These are phyloP conservation scores for Apodemia duryi DNA, from an alignment of 2,888 invertebrate genomes.

Conservation along the genomic window DNA sequence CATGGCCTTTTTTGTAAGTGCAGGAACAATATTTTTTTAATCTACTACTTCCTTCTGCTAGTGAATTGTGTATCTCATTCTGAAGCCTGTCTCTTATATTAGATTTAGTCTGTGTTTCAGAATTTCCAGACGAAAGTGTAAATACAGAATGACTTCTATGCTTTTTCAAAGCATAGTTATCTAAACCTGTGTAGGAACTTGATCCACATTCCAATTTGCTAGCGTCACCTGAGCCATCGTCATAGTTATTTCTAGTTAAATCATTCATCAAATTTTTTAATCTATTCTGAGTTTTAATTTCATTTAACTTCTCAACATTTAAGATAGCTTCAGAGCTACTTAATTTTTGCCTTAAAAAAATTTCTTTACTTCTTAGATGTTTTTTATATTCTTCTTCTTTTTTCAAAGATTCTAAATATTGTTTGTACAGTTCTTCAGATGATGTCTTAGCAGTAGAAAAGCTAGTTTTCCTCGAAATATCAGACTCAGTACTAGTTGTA, in stretches of 20 bases:
- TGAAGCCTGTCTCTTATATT: conserved; percentile 46
- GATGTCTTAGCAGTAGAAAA: conserved; percentile 48
- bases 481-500: conserved; percentile 55
- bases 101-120: conserved; percentile 45
- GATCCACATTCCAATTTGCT: conserved; percentile 61
- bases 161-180: conserved; percentile 40
- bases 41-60: conserved; percentile 41
- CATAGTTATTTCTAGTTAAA: conserved; percentile 64
- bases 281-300: conserved; percentile 44
- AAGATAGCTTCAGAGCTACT: conserved; percentile 51
- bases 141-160: conserved; percentile 68
- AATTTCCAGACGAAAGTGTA: conserved; percentile 62
- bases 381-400: conserved; percentile 61
- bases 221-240: conserved; percentile 72
- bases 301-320: conserved; percentile 39
- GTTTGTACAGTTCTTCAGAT: conserved; percentile 64
- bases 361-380: conserved; percentile 62
- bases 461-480: conserved; percentile 52
- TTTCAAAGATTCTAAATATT: conserved; percentile 60
- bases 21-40: conserved; percentile 51
- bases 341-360: conserved; percentile 63
- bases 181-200: conserved; percentile 40
- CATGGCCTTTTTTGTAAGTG: conserved; percentile 41
- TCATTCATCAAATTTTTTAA: conserved; percentile 64
- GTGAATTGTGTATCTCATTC: conserved; percentile 40